Percentiles rank a stretch among this genome's conserved stretches.
These are phyloP conservation scores for Megalops atlanticus DNA, from an alignment of 2,113 vertebrate genomes.

Conservation along the genomic window DNA sequence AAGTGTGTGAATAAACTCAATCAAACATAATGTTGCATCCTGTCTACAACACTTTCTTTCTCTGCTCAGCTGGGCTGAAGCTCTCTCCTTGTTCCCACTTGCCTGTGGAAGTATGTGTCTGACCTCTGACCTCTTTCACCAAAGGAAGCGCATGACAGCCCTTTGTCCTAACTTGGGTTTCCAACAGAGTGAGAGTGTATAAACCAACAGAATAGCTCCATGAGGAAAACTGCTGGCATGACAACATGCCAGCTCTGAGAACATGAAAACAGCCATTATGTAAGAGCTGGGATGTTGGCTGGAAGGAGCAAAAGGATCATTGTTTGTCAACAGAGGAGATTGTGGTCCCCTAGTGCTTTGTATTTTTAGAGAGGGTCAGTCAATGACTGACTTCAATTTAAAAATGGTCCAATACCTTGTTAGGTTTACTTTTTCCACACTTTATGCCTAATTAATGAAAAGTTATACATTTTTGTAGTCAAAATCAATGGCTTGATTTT, in stretches of 20 bases:
- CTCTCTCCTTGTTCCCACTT: background rate
- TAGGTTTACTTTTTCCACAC: background rate
- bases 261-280: background rate
- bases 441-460: background rate
- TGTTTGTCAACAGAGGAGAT: background rate
- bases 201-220: background rate
- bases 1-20: no score
- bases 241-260: background rate
- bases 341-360: no score
- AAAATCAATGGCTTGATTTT: background rate
- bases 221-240: background rate
- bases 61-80: background rate
- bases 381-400: no score
- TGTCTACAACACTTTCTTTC: background rate
- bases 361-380: no score
- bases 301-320: no score
- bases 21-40: no score
- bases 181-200: background rate
- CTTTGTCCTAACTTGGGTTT: background rate
- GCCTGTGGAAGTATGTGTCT: background rate
- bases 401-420: background rate
- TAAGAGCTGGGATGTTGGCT: background rate
- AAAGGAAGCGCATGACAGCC: background rate
- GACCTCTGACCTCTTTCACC: background rate
- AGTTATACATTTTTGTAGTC: background rate